phyloP scores from a whole-genome alignment of 2,797 vertebrate species.

The Meda fulgida region DNA sequence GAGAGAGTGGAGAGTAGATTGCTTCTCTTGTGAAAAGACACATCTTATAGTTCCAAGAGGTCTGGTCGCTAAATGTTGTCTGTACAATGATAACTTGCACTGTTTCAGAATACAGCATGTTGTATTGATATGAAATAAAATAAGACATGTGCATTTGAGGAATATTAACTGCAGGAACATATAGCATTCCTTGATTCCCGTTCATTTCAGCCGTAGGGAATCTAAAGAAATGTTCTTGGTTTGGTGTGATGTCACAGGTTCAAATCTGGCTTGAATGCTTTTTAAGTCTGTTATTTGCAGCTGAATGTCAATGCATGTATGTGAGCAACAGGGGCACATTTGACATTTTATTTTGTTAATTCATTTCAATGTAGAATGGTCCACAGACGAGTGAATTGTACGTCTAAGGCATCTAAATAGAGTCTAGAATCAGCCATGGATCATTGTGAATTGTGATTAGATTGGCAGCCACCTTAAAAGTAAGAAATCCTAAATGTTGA shows the following conservation, averaged over 20 bases:
- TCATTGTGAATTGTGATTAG: background rate
- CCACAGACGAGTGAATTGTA: background rate
- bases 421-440: background rate
- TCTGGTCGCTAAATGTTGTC: background rate
- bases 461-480: background rate
- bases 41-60: background rate
- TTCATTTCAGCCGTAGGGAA: background rate
- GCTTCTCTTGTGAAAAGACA: background rate
- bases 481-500: background rate
- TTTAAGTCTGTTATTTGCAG: conserved; percentile 9
- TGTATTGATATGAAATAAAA: background rate
- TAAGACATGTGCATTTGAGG: background rate
- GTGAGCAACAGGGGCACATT: background rate
- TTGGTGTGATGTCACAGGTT: background rate
- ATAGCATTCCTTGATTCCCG: background rate
- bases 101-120: background rate
- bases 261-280: background rate
- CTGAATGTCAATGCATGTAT: conserved; percentile 3
- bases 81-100: background rate
- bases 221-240: background rate
- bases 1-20: background rate
- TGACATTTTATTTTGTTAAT: background rate
- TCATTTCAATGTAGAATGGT: background rate
- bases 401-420: background rate
- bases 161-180: background rate